Conservation (phyloP, 2,888 invertebrate genomes). For the Eudemis profundana region DNA sequence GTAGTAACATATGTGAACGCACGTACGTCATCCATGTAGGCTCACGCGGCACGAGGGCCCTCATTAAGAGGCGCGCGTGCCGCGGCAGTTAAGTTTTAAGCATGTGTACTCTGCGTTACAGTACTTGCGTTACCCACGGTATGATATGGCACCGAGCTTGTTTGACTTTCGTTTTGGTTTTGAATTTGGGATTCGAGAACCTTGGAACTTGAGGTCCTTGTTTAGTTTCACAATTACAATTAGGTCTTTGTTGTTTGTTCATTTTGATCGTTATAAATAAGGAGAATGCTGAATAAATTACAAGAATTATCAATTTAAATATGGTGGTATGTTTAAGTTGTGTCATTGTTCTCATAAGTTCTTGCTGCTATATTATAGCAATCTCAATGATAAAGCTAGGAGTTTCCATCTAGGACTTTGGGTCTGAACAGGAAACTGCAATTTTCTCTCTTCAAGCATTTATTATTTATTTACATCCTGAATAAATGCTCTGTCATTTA, state of each 20-base stretch:
- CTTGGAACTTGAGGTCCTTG: slow-evolving; percentile 1
- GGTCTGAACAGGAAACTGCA: too few species aligned
- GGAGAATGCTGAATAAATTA: too few species aligned
- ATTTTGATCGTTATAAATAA: not conserved
- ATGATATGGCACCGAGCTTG: slow-evolving; percentile 22
- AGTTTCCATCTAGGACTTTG: too few species aligned
- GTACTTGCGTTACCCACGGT: slow-evolving; percentile 14
- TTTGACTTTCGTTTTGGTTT: slow-evolving; percentile 8
- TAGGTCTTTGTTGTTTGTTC: not conserved
- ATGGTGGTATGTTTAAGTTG: too few species aligned
- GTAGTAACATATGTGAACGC: slow-evolving; percentile 29
- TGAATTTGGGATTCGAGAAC: slow-evolving; percentile 19
- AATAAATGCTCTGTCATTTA: too few species aligned
- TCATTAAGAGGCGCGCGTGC: slow-evolving; percentile 35
- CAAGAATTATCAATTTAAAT: too few species aligned
- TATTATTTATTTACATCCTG: too few species aligned
- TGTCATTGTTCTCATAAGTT: too few species aligned
- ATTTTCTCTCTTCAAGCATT: too few species aligned
- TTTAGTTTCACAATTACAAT: not conserved
- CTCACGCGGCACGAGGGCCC: slow-evolving; percentile 20
- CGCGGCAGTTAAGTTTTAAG: slow-evolving; percentile 36
- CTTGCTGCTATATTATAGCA: too few species aligned
- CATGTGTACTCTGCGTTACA: slow-evolving; percentile 6
- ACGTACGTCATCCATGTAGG: slow-evolving; percentile 16
- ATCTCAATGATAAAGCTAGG: too few species aligned